Evolutionary conservation across 2,113 vertebrate genomes (phyloP).

Genomic region (Mesocricetus auratus): DNA sequence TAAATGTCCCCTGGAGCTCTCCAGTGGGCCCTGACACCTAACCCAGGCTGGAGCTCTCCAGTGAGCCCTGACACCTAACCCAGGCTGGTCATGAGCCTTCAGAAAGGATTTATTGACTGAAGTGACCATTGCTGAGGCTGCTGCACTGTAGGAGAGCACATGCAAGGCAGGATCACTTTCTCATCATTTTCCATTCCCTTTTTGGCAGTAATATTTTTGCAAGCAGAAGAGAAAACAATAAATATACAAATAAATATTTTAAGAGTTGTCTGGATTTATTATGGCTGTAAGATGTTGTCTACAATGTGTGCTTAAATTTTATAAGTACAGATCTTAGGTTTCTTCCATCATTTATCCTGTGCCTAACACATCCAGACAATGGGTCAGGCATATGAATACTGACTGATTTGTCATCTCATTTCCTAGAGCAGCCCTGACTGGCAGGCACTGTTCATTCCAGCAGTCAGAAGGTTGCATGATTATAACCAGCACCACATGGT

Average conservation of each 20-base stretch:
- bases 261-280: slow-evolving; percentile 2
- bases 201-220: neutral
- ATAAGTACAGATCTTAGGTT: neutral
- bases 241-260: slow-evolving; percentile 32
- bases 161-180: neutral
- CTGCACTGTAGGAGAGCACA: neutral
- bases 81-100: neutral
- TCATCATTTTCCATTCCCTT: neutral
- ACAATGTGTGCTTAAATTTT: neutral
- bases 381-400: neutral
- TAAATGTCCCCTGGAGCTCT: neutral
- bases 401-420: neutral
- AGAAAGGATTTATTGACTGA: neutral
- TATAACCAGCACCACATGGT: neutral
- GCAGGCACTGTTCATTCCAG: neutral
- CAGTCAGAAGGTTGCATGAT: neutral
- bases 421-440: neutral
- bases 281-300: neutral
- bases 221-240: slow-evolving; percentile 18
- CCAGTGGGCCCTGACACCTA: neutral
- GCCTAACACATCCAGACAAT: neutral
- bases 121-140: neutral
- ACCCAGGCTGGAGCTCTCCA: neutral
- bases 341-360: neutral
- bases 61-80: neutral